Conservation (phyloP, 2,888 invertebrate genomes). For the Apotomis turbidana region DNA sequence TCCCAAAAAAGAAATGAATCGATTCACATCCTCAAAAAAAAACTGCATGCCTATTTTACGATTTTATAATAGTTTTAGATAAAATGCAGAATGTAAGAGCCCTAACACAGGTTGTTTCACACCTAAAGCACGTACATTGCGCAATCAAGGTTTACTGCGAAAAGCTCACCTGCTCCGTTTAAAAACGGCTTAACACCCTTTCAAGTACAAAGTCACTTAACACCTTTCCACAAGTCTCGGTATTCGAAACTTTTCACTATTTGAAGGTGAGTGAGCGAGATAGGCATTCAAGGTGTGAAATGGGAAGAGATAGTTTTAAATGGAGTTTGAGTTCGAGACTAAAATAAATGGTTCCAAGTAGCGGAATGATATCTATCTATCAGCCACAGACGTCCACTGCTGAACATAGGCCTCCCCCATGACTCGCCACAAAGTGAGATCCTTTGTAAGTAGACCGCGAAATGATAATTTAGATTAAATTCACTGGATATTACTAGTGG, state of each 20-base stretch:
- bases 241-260: background rate
- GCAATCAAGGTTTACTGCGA: conserved; percentile 16
- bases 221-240: background rate
- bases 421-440: too few relatives aligned
- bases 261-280: background rate
- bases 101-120: background rate
- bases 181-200: background rate
- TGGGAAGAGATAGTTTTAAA: background rate
- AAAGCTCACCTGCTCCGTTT: background rate
- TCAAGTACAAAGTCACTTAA: background rate
- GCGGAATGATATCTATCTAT: too few relatives aligned
- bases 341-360: background rate
- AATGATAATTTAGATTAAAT: too few relatives aligned
- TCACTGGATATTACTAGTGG: too few relatives aligned
- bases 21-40: too few relatives aligned
- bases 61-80: too few relatives aligned
- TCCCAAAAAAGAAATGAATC: too few relatives aligned
- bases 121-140: background rate
- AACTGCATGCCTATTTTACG: too few relatives aligned
- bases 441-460: too few relatives aligned
- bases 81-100: background rate
- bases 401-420: too few relatives aligned
- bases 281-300: background rate
- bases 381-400: too few relatives aligned
- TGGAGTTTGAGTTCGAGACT: background rate